Conservation (phyloP, 2,888 invertebrate species). For the Tetropium fuscum region DNA sequence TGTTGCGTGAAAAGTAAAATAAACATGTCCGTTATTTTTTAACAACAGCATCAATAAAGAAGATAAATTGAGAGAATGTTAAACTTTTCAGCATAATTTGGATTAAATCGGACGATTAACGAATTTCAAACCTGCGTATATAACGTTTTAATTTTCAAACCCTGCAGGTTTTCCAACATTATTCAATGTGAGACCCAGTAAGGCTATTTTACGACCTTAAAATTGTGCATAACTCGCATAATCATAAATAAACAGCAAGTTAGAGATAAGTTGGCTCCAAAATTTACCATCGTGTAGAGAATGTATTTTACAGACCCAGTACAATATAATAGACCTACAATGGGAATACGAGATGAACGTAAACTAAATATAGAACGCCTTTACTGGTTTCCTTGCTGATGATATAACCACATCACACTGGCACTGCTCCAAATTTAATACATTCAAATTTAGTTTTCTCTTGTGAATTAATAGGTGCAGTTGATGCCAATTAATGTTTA, state of each 20-base stretch:
- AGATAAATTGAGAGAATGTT: no score
- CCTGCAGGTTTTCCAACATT: no score
- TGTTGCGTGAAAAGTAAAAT: no score
- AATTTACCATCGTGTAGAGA: conserved; percentile 10
- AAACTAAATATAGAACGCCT: conserved; percentile 20
- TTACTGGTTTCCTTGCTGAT: conserved; percentile 14
- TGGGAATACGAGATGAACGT: conserved; percentile 7
- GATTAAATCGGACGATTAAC: no score
- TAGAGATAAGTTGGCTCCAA: conserved; percentile 10
- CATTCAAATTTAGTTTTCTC: conserved; percentile 5
- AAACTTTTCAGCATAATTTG: no score
- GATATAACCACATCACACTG: conserved; percentile 20
- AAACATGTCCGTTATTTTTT: no score
- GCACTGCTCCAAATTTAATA: conserved; percentile 16
- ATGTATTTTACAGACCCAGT: background rate
- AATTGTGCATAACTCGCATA: no score
- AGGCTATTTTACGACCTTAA: no score
- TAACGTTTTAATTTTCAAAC: no score
- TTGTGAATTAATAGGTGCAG: conserved; percentile 3
- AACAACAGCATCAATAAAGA: no score
- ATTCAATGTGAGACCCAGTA: no score
- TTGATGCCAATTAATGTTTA: conserved; percentile 12
- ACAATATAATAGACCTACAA: conserved; percentile 15
- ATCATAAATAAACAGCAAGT: conserved; percentile 16
- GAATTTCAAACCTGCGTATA: no score